Percentiles rank a stretch among this genome's conserved stretches.
Evolutionary conservation across 2,888 invertebrate species (phyloP).

Genomic region (Sclerodermus sp.): DNA sequence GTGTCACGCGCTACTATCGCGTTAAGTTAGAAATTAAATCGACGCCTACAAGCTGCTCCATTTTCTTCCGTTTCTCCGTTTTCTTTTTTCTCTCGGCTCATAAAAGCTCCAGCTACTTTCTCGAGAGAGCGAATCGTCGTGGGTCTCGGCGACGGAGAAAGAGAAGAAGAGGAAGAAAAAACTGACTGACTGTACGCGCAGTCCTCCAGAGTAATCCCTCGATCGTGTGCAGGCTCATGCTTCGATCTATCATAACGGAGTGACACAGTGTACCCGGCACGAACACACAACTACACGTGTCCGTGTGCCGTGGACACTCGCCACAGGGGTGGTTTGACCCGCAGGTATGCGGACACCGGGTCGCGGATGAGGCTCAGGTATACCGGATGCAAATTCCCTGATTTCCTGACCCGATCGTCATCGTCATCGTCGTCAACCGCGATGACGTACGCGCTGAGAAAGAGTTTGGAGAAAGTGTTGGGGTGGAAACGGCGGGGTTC

Average conservation of each 20-base stretch:
- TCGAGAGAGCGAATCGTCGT: too few species aligned
- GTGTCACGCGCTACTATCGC: too few species aligned
- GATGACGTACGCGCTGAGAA: too few species aligned
- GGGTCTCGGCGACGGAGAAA: too few species aligned
- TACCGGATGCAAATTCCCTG: neutral
- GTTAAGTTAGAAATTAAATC: too few species aligned
- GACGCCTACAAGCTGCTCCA: too few species aligned
- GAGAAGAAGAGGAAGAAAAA: too few species aligned
- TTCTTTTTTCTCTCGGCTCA: neutral
- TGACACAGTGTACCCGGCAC: conserved; percentile 10
- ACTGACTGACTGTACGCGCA: conserved; percentile 2
- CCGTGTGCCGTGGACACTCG: neutral
- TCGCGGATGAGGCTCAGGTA: neutral
- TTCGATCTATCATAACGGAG: conserved; percentile 23
- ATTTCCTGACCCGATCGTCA: too few species aligned
- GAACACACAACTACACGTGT: neutral
- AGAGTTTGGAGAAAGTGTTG: too few species aligned
- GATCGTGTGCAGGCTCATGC: conserved; percentile 24
- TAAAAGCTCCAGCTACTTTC: too few species aligned
- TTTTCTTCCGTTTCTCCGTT: neutral
- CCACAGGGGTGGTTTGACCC: neutral
- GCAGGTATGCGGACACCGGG: neutral
- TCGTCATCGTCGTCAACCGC: too few species aligned
- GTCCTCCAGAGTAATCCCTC: conserved; percentile 16
- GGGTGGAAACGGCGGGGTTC: too few species aligned